Evolutionary conservation across 2,797 vertebrate species (phyloP).

Genomic region (Pseudochirops cupreus): DNA sequence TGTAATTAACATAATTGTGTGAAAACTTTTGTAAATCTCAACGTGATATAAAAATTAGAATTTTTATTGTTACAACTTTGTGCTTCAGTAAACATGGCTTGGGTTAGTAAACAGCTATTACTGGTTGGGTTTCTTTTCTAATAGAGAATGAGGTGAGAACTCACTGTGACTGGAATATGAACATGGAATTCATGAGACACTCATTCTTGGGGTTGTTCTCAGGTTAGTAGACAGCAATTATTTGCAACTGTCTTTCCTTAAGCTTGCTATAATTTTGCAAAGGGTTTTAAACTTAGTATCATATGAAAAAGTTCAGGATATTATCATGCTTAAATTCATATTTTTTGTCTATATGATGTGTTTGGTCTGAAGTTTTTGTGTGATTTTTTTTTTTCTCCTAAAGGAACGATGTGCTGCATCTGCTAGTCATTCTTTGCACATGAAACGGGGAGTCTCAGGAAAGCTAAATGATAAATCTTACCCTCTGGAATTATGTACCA

Average conservation of each 20-base stretch:
- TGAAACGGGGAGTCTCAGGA: not conserved
- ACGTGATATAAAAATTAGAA: not conserved
- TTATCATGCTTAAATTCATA: not conserved
- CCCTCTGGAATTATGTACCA: not conserved
- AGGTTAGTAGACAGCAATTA: not conserved
- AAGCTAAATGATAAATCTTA: not conserved
- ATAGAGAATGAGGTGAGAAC: not conserved
- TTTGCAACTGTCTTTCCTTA: not conserved
- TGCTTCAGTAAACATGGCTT: fast-evolving
- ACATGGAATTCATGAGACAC: not conserved
- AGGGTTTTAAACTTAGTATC: not conserved
- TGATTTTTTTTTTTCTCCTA: not conserved
- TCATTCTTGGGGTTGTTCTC: not conserved
- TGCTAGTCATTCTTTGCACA: not conserved
- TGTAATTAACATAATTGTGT: not conserved
- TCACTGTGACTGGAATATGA: too few relatives aligned
- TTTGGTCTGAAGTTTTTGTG: not conserved
- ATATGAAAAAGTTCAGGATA: not conserved
- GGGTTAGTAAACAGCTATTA: fast-evolving
- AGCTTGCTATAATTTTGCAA: not conserved
- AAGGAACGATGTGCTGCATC: not conserved
- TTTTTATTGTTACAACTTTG: not conserved
- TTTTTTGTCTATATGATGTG: not conserved
- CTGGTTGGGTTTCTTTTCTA: not conserved
- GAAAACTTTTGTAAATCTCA: not conserved